Percentiles rank a stretch among this genome's conserved stretches.
phyloP scores from a whole-genome alignment of 2,113 vertebrate genomes.

The Mesitornis unicolor region DNA sequence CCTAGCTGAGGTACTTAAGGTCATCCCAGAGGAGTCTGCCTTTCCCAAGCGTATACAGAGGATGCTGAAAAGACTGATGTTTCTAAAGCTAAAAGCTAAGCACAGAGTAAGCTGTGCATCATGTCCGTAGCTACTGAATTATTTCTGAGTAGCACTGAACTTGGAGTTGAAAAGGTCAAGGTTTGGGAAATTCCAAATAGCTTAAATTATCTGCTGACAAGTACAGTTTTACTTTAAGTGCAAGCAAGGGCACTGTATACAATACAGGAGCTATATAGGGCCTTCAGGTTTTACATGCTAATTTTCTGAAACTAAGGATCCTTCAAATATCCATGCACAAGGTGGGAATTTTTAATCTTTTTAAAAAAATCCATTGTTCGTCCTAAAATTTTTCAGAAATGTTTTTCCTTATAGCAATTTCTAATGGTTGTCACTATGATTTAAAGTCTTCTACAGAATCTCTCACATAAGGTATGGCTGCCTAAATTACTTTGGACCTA shows the following conservation, averaged over 20 bases:
- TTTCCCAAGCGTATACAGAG: neutral
- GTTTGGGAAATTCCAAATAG: neutral
- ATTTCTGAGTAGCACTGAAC: neutral
- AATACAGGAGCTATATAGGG: neutral
- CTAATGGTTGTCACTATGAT: slow-evolving; percentile 78
- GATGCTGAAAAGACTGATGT: neutral
- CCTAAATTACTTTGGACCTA: slow-evolving; percentile 79
- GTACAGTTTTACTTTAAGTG: neutral
- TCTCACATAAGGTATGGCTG: slow-evolving; percentile 67
- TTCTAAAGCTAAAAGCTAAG: neutral
- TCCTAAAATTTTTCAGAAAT: slow-evolving; percentile 63
- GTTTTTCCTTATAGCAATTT: slow-evolving; percentile 69
- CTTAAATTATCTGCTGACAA: neutral
- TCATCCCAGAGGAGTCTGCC: neutral
- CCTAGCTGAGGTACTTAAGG: neutral
- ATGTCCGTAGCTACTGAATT: neutral
- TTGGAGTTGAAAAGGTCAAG: neutral
- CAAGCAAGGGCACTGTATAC: neutral
- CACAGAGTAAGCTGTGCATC: neutral
- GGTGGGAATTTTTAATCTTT: neutral
- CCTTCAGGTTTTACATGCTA: neutral
- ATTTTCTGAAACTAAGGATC: neutral
- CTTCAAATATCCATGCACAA: neutral
- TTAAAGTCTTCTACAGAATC: slow-evolving; percentile 75
- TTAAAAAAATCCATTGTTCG: slow-evolving; percentile 30